phyloP scores from a whole-genome alignment of 2,113 vertebrate genomes.

The Myiagra hebetior region DNA sequence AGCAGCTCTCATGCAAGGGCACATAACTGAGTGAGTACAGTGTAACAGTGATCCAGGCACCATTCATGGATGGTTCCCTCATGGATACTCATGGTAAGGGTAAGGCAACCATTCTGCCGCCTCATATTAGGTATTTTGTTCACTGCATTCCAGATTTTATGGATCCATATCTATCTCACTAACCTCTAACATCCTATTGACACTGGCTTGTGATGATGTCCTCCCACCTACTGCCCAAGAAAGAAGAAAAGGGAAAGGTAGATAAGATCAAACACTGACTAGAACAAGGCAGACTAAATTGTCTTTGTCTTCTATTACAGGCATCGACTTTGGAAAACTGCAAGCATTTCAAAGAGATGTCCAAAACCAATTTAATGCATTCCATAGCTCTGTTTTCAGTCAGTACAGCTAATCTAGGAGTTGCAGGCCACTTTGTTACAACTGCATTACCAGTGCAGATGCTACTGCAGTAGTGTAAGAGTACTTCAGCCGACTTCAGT shows the following conservation, averaged over 20 bases:
- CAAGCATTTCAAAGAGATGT: background rate
- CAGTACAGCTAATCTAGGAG: background rate
- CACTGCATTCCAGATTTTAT: background rate
- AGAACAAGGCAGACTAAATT: background rate
- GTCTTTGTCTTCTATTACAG: background rate
- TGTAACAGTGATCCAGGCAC: background rate
- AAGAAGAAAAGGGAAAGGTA: background rate
- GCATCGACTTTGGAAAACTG: background rate
- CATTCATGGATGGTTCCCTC: background rate
- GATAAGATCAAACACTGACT: background rate
- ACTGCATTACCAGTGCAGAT: background rate
- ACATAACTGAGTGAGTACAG: background rate
- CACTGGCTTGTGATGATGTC: background rate
- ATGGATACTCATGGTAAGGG: accelerated
- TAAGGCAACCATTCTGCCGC: accelerated
- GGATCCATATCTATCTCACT: background rate
- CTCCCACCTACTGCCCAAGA: background rate
- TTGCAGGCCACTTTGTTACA: background rate
- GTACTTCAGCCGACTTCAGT: background rate
- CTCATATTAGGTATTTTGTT: background rate
- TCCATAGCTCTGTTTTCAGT: background rate
- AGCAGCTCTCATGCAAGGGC: background rate
- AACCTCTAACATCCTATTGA: background rate
- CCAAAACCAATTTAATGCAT: background rate
- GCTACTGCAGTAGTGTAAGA: background rate